Base-by-base conservation (phyloP, 2,113 vertebrate species). In the Poicephalus gulielmi region DNA sequence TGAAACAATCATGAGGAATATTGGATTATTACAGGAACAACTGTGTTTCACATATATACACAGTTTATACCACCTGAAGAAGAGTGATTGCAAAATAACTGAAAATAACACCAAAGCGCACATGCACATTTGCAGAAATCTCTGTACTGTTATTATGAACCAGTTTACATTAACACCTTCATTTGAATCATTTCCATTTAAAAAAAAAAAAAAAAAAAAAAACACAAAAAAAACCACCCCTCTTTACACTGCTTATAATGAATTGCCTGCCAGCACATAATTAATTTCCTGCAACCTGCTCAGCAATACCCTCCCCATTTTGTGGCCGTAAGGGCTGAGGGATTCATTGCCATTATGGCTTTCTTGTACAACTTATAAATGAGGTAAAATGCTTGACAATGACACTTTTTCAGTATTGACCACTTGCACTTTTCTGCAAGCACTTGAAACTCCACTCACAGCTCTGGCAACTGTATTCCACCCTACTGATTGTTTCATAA, bases 391-490 rank as follows among this genome's bases (percentile, higher is more conserved):
- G 33, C 80, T 89, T 76, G 49, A 79, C 60, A 88, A 59, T 59
- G 52, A 86, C 49, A 70, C 43, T 70, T 79, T 73, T 81, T 53
- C 28, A 39, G 35, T 20, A 17, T 33, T 93, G 84, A 43, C 33
- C 78, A 90, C 46, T 86, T 91, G 69, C 43, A 70, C 27, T 92
- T 91, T n/a, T 33, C 69, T 53, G 33, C 62, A 93, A 46, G 17
- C 67, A 85, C 86, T 86, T 89, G 80, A 96, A 96, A 93, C 89
- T 63, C n/a, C 47, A 24, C 39, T 86, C 31, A 74, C 50, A 57
- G 39, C 46, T 70, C 74, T 71, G 78, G 44, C 85, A 88, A 59
- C 46, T 27, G 31, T 82, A 91, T 74, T 90, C 33, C 15, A 46
- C 63, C 49, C 18, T 68, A 75, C 52, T 53, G 22, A 59, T 47